Evolutionary conservation across 2,888 invertebrate genomes (phyloP).

Genomic region (Pachydiplax longipennis): DNA sequence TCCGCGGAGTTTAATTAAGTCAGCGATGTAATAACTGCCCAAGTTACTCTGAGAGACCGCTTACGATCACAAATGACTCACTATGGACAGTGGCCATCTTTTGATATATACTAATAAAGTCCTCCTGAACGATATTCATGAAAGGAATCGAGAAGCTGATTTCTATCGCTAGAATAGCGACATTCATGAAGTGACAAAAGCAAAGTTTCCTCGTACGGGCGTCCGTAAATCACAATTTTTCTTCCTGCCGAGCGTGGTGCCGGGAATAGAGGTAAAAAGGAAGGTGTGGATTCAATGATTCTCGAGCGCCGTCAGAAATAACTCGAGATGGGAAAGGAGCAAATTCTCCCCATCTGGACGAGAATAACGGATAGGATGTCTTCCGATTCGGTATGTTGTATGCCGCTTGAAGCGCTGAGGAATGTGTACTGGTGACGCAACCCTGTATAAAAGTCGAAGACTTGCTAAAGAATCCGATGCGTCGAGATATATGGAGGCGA

Average conservation of each 20-base stretch:
- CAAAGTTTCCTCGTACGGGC: not conserved
- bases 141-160: too few relatives aligned
- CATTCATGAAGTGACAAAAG: not conserved
- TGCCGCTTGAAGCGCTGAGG: not conserved
- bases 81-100: too few relatives aligned
- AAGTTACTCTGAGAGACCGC: too few relatives aligned
- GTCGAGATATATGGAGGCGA: not conserved
- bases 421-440: slow-evolving; percentile 33
- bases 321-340: not conserved
- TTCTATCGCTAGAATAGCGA: not conserved
- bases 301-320: not conserved
- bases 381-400: not conserved
- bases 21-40: too few relatives aligned
- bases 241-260: not conserved
- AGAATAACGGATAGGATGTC: not conserved
- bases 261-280: not conserved
- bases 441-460: not conserved
- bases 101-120: too few relatives aligned
- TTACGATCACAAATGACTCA: too few relatives aligned
- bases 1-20: too few relatives aligned
- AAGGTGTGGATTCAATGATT: slow-evolving; percentile 23
- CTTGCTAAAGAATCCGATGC: not conserved
- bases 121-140: too few relatives aligned
- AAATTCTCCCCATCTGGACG: not conserved
- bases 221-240: not conserved